Base-by-base conservation (phyloP, 2,113 vertebrate genomes). In the Cyanoderma ruficeps region DNA sequence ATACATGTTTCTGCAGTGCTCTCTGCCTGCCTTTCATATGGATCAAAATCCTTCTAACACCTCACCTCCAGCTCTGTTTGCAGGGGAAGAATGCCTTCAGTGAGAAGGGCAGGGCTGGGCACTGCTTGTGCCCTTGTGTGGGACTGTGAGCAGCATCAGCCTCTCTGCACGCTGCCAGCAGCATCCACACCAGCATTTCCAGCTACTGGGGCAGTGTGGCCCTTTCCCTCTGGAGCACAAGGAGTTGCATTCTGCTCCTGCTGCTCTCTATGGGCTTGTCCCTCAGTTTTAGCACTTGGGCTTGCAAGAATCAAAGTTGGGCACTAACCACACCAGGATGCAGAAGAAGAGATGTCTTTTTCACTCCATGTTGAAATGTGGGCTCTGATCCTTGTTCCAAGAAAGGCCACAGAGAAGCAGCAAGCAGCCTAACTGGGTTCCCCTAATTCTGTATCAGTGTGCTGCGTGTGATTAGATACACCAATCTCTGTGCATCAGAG, bases 151-250 rank as follows among this genome's bases (percentile, higher is more conserved):
- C 22, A 42, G 30, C 30, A 68, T 20, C 67, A 42, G 7, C 19
- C 23, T 18, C 35, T n/a, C 61, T 15, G 5, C 7, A 4, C 56
- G 76, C 47, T 61, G 41, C 49, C 20, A 11, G 61, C 37, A 74
- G 70, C 33, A 42, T 9, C 57, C 44, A 33, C 11, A 12, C 13
- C 42, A n/a, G 30, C 42, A n/a, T 47, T 37, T 42, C n/a, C 39
- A 57, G 30, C 13, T 24, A 25, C 20, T 22, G 0, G 18, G 44
- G 18, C 20, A 78, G 13, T 3, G 1, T 1, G 2, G 35, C 31
- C 22, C 30, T 31, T 69, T 83, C 42, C 22, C 23, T 67, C 42
- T 67, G 42, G 44, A 71, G 39, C 44, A 46, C 20, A 44, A 41
- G 46, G 24, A 71, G 35, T 64, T 44, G 17, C 0, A 3, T 2